Evolutionary conservation across 2,113 vertebrate species (phyloP).

Genomic region (Noturus placidus): DNA sequence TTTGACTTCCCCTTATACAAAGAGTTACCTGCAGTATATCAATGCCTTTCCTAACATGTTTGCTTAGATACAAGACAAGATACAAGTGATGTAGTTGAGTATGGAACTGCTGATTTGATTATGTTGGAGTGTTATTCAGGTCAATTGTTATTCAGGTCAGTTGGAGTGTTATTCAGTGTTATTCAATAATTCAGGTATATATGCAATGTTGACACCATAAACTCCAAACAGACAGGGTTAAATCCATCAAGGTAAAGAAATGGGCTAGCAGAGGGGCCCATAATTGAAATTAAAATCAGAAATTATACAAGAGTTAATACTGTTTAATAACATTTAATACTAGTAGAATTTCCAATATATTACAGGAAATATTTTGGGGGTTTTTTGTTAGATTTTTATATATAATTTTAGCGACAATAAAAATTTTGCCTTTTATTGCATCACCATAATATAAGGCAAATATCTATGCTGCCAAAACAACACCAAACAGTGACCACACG

Average conservation of each 20-base stretch:
- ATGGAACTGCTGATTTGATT: conserved; percentile 20
- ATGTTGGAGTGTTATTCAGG: conserved; percentile 13
- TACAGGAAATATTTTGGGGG: background rate
- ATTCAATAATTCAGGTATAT: conserved; percentile 26
- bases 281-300: too few species aligned
- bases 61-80: background rate
- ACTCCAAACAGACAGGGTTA: conserved; percentile 43
- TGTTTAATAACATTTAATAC: background rate
- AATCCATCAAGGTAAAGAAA: conserved; percentile 33
- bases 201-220: conserved; percentile 52
- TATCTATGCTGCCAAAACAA: conserved; percentile 60
- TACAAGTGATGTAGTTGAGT: background rate
- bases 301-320: background rate
- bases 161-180: conserved; percentile 18
- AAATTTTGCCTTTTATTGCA: background rate
- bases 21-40: background rate
- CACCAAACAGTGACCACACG: conserved; percentile 63
- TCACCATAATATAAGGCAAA: conserved; percentile 44
- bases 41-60: conserved; percentile 59
- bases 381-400: background rate
- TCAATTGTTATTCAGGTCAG: conserved; percentile 32
- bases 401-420: background rate
- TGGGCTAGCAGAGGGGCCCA: background rate
- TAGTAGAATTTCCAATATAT: background rate
- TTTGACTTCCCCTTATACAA: background rate